Conservation (phyloP, 2,113 vertebrate genomes). For the Neotoma lepida region DNA sequence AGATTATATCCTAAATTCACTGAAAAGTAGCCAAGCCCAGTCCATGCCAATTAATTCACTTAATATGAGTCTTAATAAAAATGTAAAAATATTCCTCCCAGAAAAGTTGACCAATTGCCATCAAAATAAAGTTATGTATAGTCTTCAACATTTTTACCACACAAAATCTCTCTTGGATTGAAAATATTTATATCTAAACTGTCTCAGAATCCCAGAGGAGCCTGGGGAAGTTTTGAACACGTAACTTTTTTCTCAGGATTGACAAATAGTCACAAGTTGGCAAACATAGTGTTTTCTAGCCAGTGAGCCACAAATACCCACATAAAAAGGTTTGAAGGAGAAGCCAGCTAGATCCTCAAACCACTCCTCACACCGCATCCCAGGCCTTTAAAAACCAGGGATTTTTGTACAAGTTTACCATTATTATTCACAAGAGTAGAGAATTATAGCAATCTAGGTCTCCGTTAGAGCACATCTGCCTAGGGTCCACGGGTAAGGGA, state of each 20-base stretch:
- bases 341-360: background rate
- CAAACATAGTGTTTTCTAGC: slow-evolving; percentile 47
- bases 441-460: background rate
- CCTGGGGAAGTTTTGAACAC: slow-evolving; percentile 43
- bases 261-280: slow-evolving; percentile 38
- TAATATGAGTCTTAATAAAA: background rate
- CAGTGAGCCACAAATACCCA: slow-evolving; percentile 21
- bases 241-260: slow-evolving; percentile 14
- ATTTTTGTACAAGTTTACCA: slow-evolving; percentile 11
- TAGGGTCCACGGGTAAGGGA: background rate
- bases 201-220: background rate
- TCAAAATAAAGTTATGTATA: slow-evolving; percentile 13
- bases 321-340: background rate
- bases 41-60: background rate
- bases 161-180: background rate
- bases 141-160: background rate
- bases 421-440: slow-evolving; percentile 8
- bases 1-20: background rate
- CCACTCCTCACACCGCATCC: background rate
- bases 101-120: background rate
- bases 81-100: background rate
- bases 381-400: background rate
- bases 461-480: background rate
- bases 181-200: slow-evolving; percentile 42
- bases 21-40: too few species aligned